Evolutionary conservation across 2,113 vertebrate genomes (phyloP), one percentile per base, ranked within the genome.

Genomic region (Okapia johnstoni): DNA sequence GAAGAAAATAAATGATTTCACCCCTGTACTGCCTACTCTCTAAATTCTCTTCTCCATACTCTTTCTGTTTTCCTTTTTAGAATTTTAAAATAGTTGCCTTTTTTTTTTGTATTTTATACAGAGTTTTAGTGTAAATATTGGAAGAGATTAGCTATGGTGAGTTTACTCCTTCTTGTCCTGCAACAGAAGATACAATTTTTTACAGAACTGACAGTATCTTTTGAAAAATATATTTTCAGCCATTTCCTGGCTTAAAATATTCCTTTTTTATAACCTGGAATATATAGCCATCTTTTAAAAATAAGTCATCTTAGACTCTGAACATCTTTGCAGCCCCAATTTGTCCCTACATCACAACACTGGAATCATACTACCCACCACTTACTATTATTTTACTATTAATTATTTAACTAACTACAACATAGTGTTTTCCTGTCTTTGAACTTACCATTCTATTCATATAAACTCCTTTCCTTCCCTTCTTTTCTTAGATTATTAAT

Each of bases 1-100:
- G 61, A 60, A n/a, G 21, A 0, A 43, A 81, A 2, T n/a, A 50
- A n/a, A 1, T 2, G 15, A n/a, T 6, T 7, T 28, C 3, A n/a
- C 5, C 23, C 13, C 6, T 58, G 4, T 17, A 26, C 30, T n/a
- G 5, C 7, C 25, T 52, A 14, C 1, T 52, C 1, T 54, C 33
- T 21, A 50, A 58, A 17, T 63, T 73, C 54, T 54, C 13, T 8
- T 36, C 7, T 58, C 36, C 16, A 57, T 7, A 26, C 0, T 73
- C 6, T 70, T 7, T 33, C 25, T 48, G 16, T 12, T 87, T 63
- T 46, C 15, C 3, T 33, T 77, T 80, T 61, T 23, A 50, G 63
- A 15, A 3, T n/a, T 48, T 66, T 80, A 9, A n/a, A 17, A 52
- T 14, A 63, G 11, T 70, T 50, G 1, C 5, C 5, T 26, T 19